Conservation (phyloP, 1,140 invertebrate genomes). For the Laupala kohalensis region DNA sequence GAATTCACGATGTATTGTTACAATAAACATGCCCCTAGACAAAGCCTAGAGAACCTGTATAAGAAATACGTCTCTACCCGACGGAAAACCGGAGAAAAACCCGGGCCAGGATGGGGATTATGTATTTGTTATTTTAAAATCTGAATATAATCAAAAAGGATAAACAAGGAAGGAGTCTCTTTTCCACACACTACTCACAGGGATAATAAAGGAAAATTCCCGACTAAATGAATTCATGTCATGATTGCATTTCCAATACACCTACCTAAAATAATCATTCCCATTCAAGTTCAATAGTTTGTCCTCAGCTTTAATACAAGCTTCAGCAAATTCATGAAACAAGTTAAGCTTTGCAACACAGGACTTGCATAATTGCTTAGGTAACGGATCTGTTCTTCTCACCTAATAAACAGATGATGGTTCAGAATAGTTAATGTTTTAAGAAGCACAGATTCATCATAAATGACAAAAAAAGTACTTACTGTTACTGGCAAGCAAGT, state of each 20-base stretch:
- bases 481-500: slow-evolving; percentile 9
- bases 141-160: background rate
- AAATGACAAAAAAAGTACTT: background rate
- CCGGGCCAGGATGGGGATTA: too few relatives aligned
- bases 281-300: slow-evolving; percentile 6
- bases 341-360: slow-evolving; percentile 11
- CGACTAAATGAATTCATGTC: background rate
- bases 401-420: slow-evolving; percentile 6
- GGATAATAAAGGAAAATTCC: background rate
- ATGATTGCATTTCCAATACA: background rate
- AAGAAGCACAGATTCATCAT: background rate
- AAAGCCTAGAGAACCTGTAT: too few relatives aligned
- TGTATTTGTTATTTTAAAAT: background rate
- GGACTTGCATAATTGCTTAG: slow-evolving; percentile 11
- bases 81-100: too few relatives aligned
- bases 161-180: too few relatives aligned
- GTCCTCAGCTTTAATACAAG: slow-evolving; percentile 12
- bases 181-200: background rate
- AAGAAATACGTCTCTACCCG: too few relatives aligned
- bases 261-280: slow-evolving; percentile 5
- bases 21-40: too few relatives aligned
- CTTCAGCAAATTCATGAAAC: slow-evolving; percentile 13
- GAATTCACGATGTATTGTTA: too few relatives aligned
- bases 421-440: background rate
- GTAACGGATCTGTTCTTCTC: slow-evolving; percentile 6